Conservation (phyloP, 2,888 invertebrate genomes). For the Chloromyia formosa region DNA sequence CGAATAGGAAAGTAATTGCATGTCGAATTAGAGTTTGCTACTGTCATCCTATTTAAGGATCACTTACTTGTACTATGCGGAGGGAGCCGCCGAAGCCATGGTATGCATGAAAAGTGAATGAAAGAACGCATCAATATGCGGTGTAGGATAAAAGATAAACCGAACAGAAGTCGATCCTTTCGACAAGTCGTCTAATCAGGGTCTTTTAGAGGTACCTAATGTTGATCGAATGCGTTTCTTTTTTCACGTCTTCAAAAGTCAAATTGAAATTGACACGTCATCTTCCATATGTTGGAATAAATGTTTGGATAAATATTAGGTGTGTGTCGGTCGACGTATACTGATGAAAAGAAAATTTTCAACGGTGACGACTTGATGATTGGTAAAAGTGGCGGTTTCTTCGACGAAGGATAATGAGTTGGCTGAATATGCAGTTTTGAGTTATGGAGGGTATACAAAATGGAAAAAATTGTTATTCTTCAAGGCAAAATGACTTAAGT, state of each 20-base stretch:
- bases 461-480: too few species aligned
- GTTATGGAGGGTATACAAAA: background rate
- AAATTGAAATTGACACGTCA: constrained; percentile 47
- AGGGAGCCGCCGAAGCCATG: background rate
- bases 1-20: constrained; percentile 49
- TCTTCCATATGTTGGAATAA: constrained; percentile 45
- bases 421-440: background rate
- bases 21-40: constrained; percentile 46
- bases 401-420: background rate
- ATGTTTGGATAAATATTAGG: constrained; percentile 20
- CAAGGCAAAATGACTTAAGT: too few species aligned
- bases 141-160: constrained; percentile 8
- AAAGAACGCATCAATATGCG: background rate
- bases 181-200: constrained; percentile 21
- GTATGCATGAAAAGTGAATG: too few species aligned
- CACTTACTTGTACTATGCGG: constrained; percentile 16
- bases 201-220: constrained; percentile 5
- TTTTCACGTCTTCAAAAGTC: constrained; percentile 10
- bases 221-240: too few species aligned
- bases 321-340: background rate
- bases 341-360: constrained; percentile 30
- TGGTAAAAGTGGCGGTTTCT: too few species aligned
- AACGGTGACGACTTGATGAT: constrained; percentile 40
- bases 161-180: constrained; percentile 34
- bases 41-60: constrained; percentile 44